Evolutionary conservation across 1,140 invertebrate genomes (phyloP), one percentile per base, ranked within the genome.

Genomic region (Drosophila saltans): DNA sequence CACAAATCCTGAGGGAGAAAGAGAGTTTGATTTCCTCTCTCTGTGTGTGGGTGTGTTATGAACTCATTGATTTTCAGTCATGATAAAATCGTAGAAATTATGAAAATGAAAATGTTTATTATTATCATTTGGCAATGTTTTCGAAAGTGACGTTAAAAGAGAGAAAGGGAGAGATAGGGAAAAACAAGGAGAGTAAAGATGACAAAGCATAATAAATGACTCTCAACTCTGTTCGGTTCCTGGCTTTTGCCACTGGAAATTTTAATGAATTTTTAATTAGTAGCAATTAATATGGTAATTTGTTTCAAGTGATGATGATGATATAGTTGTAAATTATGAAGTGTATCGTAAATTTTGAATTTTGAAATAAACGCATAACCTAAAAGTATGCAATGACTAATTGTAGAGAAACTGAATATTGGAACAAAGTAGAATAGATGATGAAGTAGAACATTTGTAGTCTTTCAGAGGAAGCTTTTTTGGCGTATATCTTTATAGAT

Each of bases 251-350:
- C 71, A 83, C 74, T 69, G 71, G 45, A 8, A 36, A 40, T 78
- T 89, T 84, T 89, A 89, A 89, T 89, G 84, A 75, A 89, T 90
- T 89, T 89, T 89, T 89, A 89, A 89, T 89, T 89, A 89, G 84
- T 89, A 72, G 78, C 78, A 89, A 89, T 89, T 89, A 89, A 89
- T 89, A 89, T 89, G 84, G 84, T 89, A 89, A 89, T 89, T 89
- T 84, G 84, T 89, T 89, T 81, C n/a, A 62, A 40, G 7, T 36
- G 40, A 26, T 58, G 26, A 57, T 57, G 24, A 43, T 26, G 21
- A 62, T 62, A 41, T 62, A 59, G 57, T 59, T 39, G 57, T 33
- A 16, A 40, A 16, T 21, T n/a, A 39, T 9, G 9, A 39, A 59
- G 36, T 39, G 33, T 59, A 33, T 9, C 16, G 28, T 26, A 52